A percentile compares a stretch with the other conserved stretches of the same genome.
Conservation (phyloP, 2,113 vertebrate species). For the Ctenomys sociabilis region DNA sequence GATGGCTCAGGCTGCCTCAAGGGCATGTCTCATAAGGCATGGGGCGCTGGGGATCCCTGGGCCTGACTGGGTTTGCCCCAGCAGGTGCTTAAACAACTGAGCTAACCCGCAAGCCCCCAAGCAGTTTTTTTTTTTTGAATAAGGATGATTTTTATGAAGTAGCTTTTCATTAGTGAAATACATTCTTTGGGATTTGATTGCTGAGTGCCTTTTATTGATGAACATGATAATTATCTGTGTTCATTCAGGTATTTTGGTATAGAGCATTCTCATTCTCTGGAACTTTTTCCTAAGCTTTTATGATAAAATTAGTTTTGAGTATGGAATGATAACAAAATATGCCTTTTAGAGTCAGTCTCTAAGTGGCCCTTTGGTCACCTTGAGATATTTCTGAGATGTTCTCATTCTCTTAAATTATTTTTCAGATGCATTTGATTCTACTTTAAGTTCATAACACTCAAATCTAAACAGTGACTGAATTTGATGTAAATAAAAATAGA, state of each 20-base stretch:
- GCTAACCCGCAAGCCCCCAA: too few relatives aligned
- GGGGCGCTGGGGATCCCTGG: too few relatives aligned
- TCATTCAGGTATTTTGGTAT: neutral
- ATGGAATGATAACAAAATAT: neutral
- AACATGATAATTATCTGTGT: neutral
- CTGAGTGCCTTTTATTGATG: neutral
- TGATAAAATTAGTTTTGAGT: constrained; percentile 32
- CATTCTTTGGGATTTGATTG: constrained; percentile 43
- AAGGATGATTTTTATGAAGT: constrained; percentile 14
- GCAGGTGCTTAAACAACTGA: too few relatives aligned
- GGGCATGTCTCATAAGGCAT: too few relatives aligned
- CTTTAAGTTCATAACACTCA: constrained; percentile 26
- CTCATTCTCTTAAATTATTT: constrained; percentile 20
- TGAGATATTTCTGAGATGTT: constrained; percentile 34
- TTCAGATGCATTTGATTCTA: constrained; percentile 10
- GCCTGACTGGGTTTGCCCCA: too few relatives aligned
- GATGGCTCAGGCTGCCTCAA: too few relatives aligned
- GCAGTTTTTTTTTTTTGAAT: neutral
- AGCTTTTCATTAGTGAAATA: constrained; percentile 44
- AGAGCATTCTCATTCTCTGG: neutral
- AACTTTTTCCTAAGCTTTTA: constrained; percentile 43
- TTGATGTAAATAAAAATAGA: constrained; percentile 37
- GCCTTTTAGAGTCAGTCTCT: neutral
- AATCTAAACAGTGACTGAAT: constrained; percentile 25
- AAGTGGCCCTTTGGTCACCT: neutral